These are phyloP conservation scores for Manduca sexta DNA, from an alignment of 1,140 invertebrate species.

Conservation along the genomic window DNA sequence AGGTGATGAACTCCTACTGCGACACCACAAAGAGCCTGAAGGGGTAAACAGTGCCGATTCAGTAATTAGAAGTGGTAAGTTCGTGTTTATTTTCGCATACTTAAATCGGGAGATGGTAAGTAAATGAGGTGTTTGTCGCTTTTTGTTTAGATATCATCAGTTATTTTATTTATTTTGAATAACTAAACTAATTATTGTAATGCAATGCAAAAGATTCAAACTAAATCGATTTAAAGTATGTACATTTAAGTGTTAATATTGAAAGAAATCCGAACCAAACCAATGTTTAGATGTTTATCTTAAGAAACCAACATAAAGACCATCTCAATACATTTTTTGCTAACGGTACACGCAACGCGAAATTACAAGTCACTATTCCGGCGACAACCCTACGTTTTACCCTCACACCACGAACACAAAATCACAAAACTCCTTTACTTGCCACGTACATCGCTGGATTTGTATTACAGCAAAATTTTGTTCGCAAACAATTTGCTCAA, in stretches of 20 bases:
- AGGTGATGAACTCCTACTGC: slow-evolving; percentile 30
- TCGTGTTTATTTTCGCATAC: too few relatives aligned
- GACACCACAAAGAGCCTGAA: slow-evolving; percentile 2
- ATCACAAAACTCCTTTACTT: background rate
- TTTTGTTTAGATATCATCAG: too few relatives aligned
- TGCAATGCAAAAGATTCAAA: too few relatives aligned
- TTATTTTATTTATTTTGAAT: background rate
- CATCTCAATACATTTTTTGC: slow-evolving; percentile 14
- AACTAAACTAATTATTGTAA: too few relatives aligned
- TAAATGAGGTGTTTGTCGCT: too few relatives aligned
- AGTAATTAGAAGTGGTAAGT: too few relatives aligned
- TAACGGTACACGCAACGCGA: slow-evolving; percentile 30
- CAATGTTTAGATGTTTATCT: background rate
- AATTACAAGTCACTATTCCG: slow-evolving; percentile 60
- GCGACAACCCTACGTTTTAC: slow-evolving; percentile 59
- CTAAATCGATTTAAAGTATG: too few relatives aligned
- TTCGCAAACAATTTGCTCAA: background rate
- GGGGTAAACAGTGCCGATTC: background rate
- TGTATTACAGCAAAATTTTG: background rate
- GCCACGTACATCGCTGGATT: slow-evolving; percentile 23
- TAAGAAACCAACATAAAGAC: slow-evolving; percentile 4
- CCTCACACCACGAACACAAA: slow-evolving; percentile 14
- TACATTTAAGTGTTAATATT: too few relatives aligned
- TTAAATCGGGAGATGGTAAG: too few relatives aligned
- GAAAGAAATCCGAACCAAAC: too few relatives aligned